Evolutionary conservation across 2,797 vertebrate species (phyloP), one percentile per base, ranked within the genome.

Genomic region (Takifugu ocellatus): DNA sequence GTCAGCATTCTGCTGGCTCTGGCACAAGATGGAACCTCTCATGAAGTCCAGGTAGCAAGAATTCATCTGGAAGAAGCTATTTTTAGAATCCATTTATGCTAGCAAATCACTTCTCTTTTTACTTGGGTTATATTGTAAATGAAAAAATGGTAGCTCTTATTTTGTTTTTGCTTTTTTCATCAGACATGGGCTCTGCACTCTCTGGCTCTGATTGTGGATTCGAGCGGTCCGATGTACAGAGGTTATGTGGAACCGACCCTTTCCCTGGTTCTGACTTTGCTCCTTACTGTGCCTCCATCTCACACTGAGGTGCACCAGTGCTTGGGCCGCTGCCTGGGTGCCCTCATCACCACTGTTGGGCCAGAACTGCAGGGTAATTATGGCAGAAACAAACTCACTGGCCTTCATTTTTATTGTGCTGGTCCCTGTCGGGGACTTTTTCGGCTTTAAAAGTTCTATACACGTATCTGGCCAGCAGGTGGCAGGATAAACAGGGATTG

Each of bases 141-240:
- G 21, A 43, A 1, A 39, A 61, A 26, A 1, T 1, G 10, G 5
- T 26, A 2, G 21, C 15, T 48, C 54, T 31, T 51, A 49, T 0
- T 54, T 6, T 5, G 16, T 45, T 45, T 45, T 10, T 21, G 21
- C 21, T 49, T 47, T 50, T 59, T 24, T n/a, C 54, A 49, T 16
- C 84, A 99, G 97, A 99, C 97, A 0, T 99, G 97, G 97, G 94
- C 97, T 57, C 94, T 99, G 56, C 97, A 99, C 82, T 99, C 97
- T 1, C 92, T 99, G 81, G 97, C 97, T 50, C 89, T 99, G 59
- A 99, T 99, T 51, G 97, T 99, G 79, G 97, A 99, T 75, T 99
- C 97, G 1, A 99, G 97, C 61, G 97, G 97, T 2, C 97, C 97
- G 2, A 99, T 99, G 97, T 99, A 99, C 79, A 90, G 97, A 49